Evolutionary conservation across 2,797 vertebrate genomes (phyloP), one percentile per base, ranked within the genome.

Genomic region (Lophotriccus pileatus): DNA sequence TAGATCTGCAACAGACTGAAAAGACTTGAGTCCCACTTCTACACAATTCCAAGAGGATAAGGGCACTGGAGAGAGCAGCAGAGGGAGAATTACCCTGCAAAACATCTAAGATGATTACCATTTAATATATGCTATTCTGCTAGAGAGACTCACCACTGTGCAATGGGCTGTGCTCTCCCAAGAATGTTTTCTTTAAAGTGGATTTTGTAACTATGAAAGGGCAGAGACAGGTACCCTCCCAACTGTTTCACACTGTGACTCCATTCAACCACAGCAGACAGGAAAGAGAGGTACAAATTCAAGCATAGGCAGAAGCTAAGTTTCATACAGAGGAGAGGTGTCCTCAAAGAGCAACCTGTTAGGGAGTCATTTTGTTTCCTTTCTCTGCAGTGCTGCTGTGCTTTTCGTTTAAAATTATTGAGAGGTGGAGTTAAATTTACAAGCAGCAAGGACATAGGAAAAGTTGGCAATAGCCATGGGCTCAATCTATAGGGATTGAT

Each of bases 401-500:
- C 39, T 44, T 80, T 84, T 91, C 49, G 30, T 64, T 88, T 67
- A 23, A 76, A 89, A 46, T 72, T 85, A 46, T 10, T 66, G 87
- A 78, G 64, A 89, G 12, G 11, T 64, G 30, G 28, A 86, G 63
- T 92, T 91, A 86, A 87, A 86, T 75, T 84, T 59, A 47, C 85
- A 60, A 84, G 56, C 59, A 58, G n/a, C 63, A 93, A 93, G 93
- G 94, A 60, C 94, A 27, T 1, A 32, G 56, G 64, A 84, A 94
- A 95, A 84, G 93, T 89, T 95, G 91, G 80, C 90, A 64, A 86
- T 66, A 84, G 94, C 94, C 94, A 36, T 12, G 23, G 91, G 91
- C 85, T 96, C 70, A 62, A 55, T 94, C 91, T 82, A 12, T 89
- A 72, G 67, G n/a, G 64, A 94, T 93, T 73, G 93, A 97, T 90